Evolutionary conservation across 2,888 invertebrate genomes (phyloP).

Genomic region (Gnatocerus cornutus): DNA sequence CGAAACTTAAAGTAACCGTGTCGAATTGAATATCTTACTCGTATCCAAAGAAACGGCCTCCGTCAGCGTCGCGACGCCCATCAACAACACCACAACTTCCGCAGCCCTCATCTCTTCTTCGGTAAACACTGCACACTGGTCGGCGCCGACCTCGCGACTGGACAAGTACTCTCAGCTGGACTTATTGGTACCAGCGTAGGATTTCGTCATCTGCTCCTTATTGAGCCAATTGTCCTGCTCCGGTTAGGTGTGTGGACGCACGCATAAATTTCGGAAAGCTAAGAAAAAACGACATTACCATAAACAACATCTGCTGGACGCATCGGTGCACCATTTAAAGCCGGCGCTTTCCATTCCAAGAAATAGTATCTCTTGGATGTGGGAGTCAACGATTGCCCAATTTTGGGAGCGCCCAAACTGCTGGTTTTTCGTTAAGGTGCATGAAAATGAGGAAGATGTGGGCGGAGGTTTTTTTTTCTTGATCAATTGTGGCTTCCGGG

Average conservation of each 20-base stretch:
- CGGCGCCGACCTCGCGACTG: slow-evolving; percentile 57
- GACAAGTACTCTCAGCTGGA: slow-evolving; percentile 54
- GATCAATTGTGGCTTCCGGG: slow-evolving; percentile 29
- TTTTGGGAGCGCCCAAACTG: slow-evolving; percentile 24
- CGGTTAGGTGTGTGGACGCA: slow-evolving; percentile 24
- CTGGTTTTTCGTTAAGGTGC: neutral
- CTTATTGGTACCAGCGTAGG: slow-evolving; percentile 58
- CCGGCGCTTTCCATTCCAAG: neutral
- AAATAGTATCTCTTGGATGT: slow-evolving; percentile 4
- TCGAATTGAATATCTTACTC: slow-evolving; percentile 67
- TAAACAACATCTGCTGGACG: slow-evolving; percentile 29
- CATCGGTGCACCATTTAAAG: slow-evolving; percentile 38
- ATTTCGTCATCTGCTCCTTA: slow-evolving; percentile 60
- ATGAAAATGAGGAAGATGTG: slow-evolving; percentile 16
- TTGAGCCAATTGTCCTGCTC: slow-evolving; percentile 49
- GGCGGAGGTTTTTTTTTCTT: neutral
- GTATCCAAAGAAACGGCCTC: slow-evolving; percentile 73
- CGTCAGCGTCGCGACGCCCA: slow-evolving; percentile 66
- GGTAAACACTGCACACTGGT: slow-evolving; percentile 37
- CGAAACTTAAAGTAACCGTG: slow-evolving; percentile 40
- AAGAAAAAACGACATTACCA: slow-evolving; percentile 5
- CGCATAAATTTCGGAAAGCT: slow-evolving; percentile 21
- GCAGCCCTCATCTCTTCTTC: slow-evolving; percentile 55
- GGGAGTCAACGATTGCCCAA: slow-evolving; percentile 26
- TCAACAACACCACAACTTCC: slow-evolving; percentile 55